Evolutionary conservation across 2,113 vertebrate genomes (phyloP), one percentile per base, ranked within the genome.

Genomic region (Melierax canorus): DNA sequence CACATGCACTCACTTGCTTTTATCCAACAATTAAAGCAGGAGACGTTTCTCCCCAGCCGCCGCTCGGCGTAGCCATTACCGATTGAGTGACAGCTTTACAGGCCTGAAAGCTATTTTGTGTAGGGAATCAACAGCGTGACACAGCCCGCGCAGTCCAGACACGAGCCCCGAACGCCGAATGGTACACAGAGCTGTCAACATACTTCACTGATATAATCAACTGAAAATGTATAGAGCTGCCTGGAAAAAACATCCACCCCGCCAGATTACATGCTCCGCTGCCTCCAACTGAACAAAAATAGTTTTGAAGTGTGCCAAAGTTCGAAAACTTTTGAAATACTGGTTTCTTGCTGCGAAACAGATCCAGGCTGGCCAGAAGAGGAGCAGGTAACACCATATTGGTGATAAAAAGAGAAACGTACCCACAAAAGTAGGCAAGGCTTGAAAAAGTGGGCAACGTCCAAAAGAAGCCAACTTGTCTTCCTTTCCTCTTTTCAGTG

Each of bases 361-460:
- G 60, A 27, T 1, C 60, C 72, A 34, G 29, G 83, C 53, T 45
- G 64, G 38, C 11, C 30, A 30, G 58, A 27, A 19, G 39, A 69
- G 71, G 58, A 43, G 88, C 58, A 72, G 64, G 30, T 22, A 48
- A 36, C 2, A 14, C 69, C 50, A 10, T 4, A 1, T 4, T 10
- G n/a, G 4, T 6, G 19, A 21, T 4, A 32, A 21, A 63, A 7
- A 51, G 21, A n/a, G 48, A 45, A 27, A 26, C 0, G 3, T 3
- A 24, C 38, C 58, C 71, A 41, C 21, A 17, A 7, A 60, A 66
- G 30, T 1, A 36, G 41, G 38, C 18, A 48, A 60, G 22, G 45
- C 60, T 67, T 48, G 46, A 17, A 36, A 43, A 75, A 22, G 17
- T 2, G 5, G 53, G 20, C 29, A 27, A 18, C 0, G 3, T 27